phyloP scores from a whole-genome alignment of 2,888 invertebrate genomes.

The Anoplius nigerrimus region DNA sequence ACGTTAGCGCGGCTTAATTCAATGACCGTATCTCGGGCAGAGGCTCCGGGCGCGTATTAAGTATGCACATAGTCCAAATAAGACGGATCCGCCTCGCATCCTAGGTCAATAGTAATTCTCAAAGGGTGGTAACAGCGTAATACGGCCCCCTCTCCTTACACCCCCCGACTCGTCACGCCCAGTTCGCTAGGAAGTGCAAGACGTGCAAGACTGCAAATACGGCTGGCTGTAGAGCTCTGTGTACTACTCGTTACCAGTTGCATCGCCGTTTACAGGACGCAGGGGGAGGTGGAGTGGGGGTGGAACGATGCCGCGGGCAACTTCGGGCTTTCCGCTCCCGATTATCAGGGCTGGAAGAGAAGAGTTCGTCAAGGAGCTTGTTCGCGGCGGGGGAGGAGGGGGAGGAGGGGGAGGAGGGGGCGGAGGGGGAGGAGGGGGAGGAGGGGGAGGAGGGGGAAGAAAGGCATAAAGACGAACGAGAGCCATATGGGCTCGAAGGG shows the following conservation, averaged over 20 bases:
- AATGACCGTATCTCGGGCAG: constrained; percentile 38
- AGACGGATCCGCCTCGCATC: constrained; percentile 37
- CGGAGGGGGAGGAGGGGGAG: neutral
- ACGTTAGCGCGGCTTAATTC: constrained; percentile 37
- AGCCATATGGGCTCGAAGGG: neutral
- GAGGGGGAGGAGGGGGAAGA: neutral
- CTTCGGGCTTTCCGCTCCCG: neutral
- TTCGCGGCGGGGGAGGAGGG: constrained; percentile 16
- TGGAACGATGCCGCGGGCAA: no score
- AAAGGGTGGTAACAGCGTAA: constrained; percentile 41
- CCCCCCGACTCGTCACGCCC: neutral
- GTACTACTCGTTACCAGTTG: no score
- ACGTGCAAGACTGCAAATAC: no score
- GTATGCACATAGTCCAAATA: constrained; percentile 32
- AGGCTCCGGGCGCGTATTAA: constrained; percentile 35
- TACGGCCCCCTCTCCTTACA: constrained; percentile 29
- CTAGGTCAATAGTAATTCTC: constrained; percentile 45
- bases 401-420: no score
- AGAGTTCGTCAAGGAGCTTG: neutral
- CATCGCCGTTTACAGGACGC: no score
- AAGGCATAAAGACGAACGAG: neutral
- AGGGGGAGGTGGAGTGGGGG: no score
- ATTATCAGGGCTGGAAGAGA: neutral
- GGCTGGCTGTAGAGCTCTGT: no score
- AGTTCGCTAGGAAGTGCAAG: no score